Base-by-base conservation (phyloP, 2,888 invertebrate species). In the Drosophila vallismaia region DNA sequence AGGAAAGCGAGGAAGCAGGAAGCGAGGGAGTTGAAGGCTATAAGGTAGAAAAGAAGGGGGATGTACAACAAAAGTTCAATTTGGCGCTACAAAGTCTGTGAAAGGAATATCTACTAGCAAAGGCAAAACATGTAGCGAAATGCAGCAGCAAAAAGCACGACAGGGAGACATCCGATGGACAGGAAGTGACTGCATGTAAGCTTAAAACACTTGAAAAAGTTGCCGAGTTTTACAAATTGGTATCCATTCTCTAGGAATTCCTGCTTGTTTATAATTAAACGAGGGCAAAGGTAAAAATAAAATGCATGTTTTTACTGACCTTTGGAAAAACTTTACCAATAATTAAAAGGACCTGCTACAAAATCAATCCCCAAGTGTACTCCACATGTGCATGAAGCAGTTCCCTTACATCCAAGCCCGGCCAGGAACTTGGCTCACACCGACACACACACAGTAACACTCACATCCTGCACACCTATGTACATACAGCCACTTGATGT, bases 41-140 rank as follows among this genome's bases (percentile, higher is more conserved):
- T 40, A 4, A 9, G 45, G 19, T 10, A 7, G n/a, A 36, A 36
- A n/a, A 36, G 6, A 19, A 14, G 50, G 12, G 56, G 5, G 33
- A 50, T 74, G 78, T 53, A 72, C 64, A 82, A 77, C 74, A 84
- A 86, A 83, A 83, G 79, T 78, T 84, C 82, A 81, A 86, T 86
- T 83, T 83, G 87, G 79, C 87, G 82, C 87, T 77, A 74, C 80
- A 87, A 87, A 82, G 85, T 82, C 85, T 77, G 83, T 78, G 67
- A 72, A 85, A 77, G 71, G 68, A 71, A 71, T 75, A 82, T 74
- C 76, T 71, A 72, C 85, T 81, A 70, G 68, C 9, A 73, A 42
- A 70, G 57, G 62, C 82, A 80, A 71, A 86, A 77, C 83, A 74
- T 86, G 84, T 77, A 64, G 66, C 72, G 53, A 54, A 62, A 71